A percentile compares a stretch with the other conserved stretches of the same genome.
These are phyloP conservation scores for Ictalurus furcatus DNA, from an alignment of 2,113 vertebrate genomes.

Conservation along the genomic window DNA sequence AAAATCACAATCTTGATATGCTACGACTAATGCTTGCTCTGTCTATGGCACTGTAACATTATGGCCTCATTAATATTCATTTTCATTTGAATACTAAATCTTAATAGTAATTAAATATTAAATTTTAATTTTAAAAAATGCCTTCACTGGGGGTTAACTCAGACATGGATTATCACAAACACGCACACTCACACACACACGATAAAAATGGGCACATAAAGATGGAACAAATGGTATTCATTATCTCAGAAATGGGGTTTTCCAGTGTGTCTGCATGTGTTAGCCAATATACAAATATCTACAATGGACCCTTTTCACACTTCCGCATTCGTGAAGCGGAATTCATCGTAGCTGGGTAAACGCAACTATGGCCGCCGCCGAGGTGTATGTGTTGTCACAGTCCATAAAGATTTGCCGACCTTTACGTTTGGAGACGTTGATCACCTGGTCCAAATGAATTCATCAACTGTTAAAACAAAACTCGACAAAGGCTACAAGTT, in stretches of 20 bases:
- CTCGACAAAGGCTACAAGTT: too few relatives aligned
- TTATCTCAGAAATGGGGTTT: background rate
- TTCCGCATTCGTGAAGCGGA: too few relatives aligned
- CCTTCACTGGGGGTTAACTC: background rate
- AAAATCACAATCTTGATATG: background rate
- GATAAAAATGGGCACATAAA: background rate
- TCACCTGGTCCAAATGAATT: too few relatives aligned
- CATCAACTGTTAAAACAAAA: too few relatives aligned
- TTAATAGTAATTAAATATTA: conserved; percentile 13
- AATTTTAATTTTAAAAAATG: background rate
- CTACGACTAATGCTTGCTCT: background rate
- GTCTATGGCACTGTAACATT: background rate
- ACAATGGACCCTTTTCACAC: background rate
- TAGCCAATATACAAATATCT: background rate
- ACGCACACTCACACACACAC: background rate
- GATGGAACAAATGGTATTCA: background rate
- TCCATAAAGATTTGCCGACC: too few relatives aligned
- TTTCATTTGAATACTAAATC: background rate
- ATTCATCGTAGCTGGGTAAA: too few relatives aligned
- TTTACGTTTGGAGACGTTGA: too few relatives aligned
- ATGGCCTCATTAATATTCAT: background rate
- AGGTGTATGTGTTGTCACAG: too few relatives aligned
- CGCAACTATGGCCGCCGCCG: too few relatives aligned
- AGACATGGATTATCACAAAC: conserved; percentile 2
- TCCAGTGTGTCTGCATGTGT: background rate